Conservation (phyloP, 2,113 vertebrate genomes). For the Pimephales promelas region DNA sequence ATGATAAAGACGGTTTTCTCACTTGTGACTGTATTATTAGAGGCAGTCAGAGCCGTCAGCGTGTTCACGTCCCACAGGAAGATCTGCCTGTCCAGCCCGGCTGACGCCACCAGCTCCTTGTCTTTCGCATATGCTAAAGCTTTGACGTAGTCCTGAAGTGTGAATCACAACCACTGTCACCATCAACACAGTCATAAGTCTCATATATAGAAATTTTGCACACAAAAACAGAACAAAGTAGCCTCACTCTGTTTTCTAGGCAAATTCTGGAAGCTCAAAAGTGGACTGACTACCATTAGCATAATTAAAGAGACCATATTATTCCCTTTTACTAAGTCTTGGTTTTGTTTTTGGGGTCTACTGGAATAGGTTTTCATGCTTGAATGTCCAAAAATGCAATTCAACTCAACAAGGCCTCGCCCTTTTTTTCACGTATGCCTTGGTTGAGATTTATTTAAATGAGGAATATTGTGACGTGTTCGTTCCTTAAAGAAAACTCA, state of each 20-base stretch:
- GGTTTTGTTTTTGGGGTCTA: neutral
- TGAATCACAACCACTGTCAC: neutral
- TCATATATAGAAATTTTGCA: too few species aligned
- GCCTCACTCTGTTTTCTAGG: neutral
- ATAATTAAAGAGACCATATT: neutral
- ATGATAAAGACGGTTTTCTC: conserved; percentile 63
- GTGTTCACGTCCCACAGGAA: conserved; percentile 99
- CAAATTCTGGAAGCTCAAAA: neutral
- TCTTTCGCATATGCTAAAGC: conserved; percentile 97
- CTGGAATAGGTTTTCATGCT: too few species aligned
- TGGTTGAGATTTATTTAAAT: too few species aligned
- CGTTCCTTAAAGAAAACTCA: too few species aligned
- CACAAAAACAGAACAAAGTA: neutral
- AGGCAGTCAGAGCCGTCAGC: conserved; percentile 95
- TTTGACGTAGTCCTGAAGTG: conserved; percentile 92
- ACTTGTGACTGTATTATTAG: conserved; percentile 99
- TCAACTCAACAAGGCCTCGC: too few species aligned
- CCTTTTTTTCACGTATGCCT: too few species aligned
- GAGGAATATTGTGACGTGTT: too few species aligned
- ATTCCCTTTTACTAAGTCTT: neutral
- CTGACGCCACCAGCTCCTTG: conserved; percentile 96
- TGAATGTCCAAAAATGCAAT: too few species aligned
- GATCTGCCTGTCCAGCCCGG: conserved; percentile 96
- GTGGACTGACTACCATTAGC: neutral
- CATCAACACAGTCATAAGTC: too few species aligned